phyloP scores from a whole-genome alignment of 2,113 vertebrate genomes.

The Tringa solitaria region DNA sequence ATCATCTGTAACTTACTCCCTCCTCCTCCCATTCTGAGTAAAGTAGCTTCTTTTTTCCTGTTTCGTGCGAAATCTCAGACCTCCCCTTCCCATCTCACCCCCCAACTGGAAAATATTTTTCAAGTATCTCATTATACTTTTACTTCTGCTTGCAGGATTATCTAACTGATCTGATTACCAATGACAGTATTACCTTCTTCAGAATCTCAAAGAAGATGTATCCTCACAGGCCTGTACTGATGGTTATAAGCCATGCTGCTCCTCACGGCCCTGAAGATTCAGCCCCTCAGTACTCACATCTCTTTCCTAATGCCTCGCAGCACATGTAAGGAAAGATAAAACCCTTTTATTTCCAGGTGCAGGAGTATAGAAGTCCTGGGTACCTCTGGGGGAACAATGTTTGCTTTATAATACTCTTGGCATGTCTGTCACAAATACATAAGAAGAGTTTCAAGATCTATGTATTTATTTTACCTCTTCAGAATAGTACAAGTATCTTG shows the following conservation, averaged over 20 bases:
- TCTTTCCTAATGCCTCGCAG: conserved; percentile 94
- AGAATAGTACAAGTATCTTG: background rate
- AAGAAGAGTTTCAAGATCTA: background rate
- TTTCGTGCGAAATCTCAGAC: background rate
- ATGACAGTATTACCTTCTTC: conserved; percentile 95
- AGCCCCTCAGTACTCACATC: conserved; percentile 90
- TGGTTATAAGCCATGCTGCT: conserved; percentile 95
- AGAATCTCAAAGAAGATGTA: conserved; percentile 93
- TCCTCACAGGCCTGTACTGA: conserved; percentile 91
- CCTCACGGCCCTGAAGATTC: conserved; percentile 96
- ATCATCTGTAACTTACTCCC: background rate
- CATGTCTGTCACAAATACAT: background rate
- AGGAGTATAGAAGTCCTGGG: background rate
- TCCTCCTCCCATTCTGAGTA: background rate
- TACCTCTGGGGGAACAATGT: background rate
- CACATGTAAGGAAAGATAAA: conserved; percentile 87
- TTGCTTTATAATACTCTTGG: background rate
- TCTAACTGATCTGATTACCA: conserved; percentile 95
- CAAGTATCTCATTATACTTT: conserved; percentile 15
- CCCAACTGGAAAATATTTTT: background rate
- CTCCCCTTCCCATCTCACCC: background rate
- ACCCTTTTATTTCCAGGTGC: background rate
- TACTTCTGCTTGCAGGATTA: conserved; percentile 83
- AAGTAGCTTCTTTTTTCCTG: background rate
- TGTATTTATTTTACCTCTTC: background rate